A percentile compares a stretch with the other conserved stretches of the same genome.
phyloP scores from a whole-genome alignment of 2,797 vertebrate genomes.

The Neosilurus mollespiculum region DNA sequence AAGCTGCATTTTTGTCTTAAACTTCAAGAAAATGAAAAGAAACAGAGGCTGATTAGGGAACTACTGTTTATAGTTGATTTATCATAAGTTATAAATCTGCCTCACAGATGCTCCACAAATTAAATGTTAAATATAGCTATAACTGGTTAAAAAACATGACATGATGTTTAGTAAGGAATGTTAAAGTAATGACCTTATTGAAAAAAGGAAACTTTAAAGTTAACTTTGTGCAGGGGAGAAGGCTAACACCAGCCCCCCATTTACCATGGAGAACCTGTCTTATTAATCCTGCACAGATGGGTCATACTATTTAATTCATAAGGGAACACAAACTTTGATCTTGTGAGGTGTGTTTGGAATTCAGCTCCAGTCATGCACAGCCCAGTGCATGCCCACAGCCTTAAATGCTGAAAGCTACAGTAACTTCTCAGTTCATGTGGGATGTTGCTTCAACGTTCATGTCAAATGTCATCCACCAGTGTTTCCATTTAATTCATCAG shows the following conservation, averaged over 20 bases:
- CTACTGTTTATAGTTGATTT: neutral
- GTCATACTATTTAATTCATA: conserved; percentile 73
- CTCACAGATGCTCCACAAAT: neutral
- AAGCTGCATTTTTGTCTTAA: neutral
- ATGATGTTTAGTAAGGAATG: neutral
- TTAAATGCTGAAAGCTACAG: conserved; percentile 12
- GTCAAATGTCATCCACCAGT: conserved; percentile 8
- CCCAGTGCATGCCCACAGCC: conserved; percentile 40
- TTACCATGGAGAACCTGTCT: conserved; percentile 42
- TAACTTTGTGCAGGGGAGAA: conserved; percentile 34
- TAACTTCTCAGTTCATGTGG: conserved; percentile 15
- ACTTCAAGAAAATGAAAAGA: neutral
- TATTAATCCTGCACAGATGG: conserved; percentile 67
- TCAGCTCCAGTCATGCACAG: conserved; percentile 52
- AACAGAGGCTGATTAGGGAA: neutral
- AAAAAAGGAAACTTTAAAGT: conserved; percentile 49
- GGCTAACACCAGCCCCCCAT: conserved; percentile 37
- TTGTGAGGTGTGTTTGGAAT: conserved; percentile 58
- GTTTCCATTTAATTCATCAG: conserved; percentile 20
- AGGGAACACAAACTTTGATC: conserved; percentile 72
- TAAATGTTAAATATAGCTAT: neutral
- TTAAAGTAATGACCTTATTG: conserved; percentile 51
- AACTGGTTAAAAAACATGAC: neutral
- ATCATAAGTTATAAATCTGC: neutral
- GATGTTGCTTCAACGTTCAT: conserved; percentile 13